Evolutionary conservation across 2,888 invertebrate species (phyloP), one percentile per base, ranked within the genome.

Genomic region (Conus canariensis): DNA sequence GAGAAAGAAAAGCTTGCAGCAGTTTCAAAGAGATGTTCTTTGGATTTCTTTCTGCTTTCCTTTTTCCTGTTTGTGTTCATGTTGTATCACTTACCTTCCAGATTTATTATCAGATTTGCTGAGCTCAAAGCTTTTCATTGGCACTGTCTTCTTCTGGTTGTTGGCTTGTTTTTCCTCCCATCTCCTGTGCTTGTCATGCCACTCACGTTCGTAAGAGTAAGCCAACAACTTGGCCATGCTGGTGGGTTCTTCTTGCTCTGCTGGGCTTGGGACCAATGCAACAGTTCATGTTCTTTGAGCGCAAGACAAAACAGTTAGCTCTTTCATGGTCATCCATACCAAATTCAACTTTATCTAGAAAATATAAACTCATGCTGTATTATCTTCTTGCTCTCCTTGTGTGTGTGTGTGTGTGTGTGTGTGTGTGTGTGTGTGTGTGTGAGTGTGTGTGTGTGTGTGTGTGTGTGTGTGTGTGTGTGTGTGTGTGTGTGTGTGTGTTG

Each of bases 141-240:
- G 56, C 58, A 58, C 19, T 8, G 45, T 19, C 45, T 45, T 82
- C 7, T 45, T 25, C 10, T 10, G 80, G 4, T 77, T 9, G 25
- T 59, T 74, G 16, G 25, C 80, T 58, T 83, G 88, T 30, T 88
- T 85, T 30, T 86, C 86, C 74, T 86, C 86, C 82, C 67, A 25
- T 19, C 74, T 56, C 64, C 77, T 19, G 74, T 74, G 88, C n/a
- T 91, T 88, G n/a, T 88, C 25, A 70, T 91, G 90, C 91, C 91
- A 92, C 59, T 92, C 90, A 14, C 59, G 90, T 80, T 91, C 89
- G 77, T 91, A 91, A 7, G 88, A 77, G 14, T 90, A 88, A 6
- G 91, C 88, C 87, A 92, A 67, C 4, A 92, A 86, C 59, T 92
- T 92, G 30, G 85, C 45, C 91, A 92, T 92, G 87, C 22, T 89